Conservation (phyloP, 2,888 invertebrate genomes). For the Nymphalis c-album region DNA sequence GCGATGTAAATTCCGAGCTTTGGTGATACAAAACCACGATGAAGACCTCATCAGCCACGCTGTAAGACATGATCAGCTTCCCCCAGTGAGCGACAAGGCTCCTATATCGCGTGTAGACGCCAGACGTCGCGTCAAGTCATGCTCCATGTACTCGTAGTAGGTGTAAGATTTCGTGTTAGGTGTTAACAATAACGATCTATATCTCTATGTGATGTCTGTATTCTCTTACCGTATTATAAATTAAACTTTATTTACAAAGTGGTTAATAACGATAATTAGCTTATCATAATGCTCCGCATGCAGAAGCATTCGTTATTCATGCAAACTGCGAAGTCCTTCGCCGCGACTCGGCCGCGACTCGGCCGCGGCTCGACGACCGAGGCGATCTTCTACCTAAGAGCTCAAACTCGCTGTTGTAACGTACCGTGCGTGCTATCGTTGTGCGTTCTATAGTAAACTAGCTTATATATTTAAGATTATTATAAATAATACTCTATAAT, state of each 20-base stretch:
- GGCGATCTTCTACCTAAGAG: slow-evolving; percentile 10
- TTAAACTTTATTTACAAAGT: neutral
- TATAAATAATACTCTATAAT: slow-evolving; percentile 4
- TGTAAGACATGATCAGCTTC: no score
- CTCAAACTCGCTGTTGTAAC: slow-evolving; percentile 28
- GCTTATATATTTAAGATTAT: slow-evolving; percentile 17
- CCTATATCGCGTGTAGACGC: neutral
- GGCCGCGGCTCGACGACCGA: neutral
- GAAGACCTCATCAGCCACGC: no score
- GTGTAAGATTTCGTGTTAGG: slow-evolving; percentile 4
- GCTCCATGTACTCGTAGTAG: neutral
- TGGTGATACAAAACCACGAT: no score
- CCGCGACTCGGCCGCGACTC: neutral
- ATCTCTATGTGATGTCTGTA: slow-evolving; percentile 9
- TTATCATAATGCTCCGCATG: neutral
- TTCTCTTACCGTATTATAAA: neutral
- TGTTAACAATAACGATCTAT: neutral
- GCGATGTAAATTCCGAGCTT: no score
- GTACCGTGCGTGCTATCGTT: slow-evolving; percentile 17
- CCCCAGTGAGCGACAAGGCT: neutral
- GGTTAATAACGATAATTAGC: neutral
- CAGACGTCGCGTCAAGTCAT: neutral
- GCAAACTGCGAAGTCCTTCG: neutral
- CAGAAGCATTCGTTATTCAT: neutral
- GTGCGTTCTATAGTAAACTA: slow-evolving; percentile 12